Percentiles rank a stretch among this genome's conserved stretches.
phyloP scores from a whole-genome alignment of 1,140 invertebrate species.

The Pemphigus obesinymphae region DNA sequence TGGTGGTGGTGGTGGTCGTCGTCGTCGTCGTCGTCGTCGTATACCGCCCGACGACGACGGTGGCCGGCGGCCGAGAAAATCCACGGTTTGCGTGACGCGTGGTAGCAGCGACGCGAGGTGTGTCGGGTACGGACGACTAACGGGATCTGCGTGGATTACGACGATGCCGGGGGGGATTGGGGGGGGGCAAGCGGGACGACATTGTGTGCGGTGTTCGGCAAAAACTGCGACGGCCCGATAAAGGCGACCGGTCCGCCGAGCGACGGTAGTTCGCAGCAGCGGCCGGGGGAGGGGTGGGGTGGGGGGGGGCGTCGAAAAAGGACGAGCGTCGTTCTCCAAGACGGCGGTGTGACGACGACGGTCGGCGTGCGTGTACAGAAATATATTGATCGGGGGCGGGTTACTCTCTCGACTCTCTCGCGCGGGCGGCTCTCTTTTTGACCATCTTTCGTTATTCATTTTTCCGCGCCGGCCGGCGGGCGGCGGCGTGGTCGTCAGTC shows the following conservation, averaged over 20 bases:
- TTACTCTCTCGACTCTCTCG: not conserved
- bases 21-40: too few relatives aligned
- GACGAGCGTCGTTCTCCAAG: not conserved
- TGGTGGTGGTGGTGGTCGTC: not conserved
- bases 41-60: too few relatives aligned
- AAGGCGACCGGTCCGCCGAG: too few relatives aligned
- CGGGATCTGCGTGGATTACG: not conserved
- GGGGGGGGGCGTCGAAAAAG: not conserved
- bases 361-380: not conserved
- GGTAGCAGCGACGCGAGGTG: not conserved
- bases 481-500: not conserved
- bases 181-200: not conserved
- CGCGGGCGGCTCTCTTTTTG: conserved; percentile 24
- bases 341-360: not conserved
- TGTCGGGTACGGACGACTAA: not conserved
- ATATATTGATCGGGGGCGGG: conserved; percentile 40
- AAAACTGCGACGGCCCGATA: not conserved
- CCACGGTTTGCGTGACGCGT: not conserved
- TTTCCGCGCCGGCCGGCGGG: not conserved
- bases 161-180: not conserved
- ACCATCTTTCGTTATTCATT: conserved; percentile 28
- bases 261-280: not conserved
- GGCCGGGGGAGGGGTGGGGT: not conserved
- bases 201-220: not conserved
- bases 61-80: not conserved